A percentile compares a stretch with the other conserved stretches of the same genome.
Conservation (phyloP, 1,140 invertebrate species). For the Brachionus manjavacas region DNA sequence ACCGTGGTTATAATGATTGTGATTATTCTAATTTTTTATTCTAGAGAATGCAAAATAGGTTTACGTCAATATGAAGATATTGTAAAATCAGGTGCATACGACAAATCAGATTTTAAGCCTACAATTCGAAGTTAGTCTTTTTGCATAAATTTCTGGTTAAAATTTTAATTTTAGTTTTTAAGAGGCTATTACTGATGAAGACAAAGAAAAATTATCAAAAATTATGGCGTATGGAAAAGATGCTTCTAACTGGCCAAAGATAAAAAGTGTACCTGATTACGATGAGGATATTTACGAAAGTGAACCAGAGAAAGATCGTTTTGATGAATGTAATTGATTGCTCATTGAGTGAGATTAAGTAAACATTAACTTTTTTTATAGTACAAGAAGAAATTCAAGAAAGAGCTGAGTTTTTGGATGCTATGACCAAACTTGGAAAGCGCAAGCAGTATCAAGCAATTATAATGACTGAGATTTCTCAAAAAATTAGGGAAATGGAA, state of each 20-base stretch:
- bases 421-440: slow-evolving; percentile 13
- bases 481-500: slow-evolving; percentile 43
- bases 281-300: neutral
- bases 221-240: slow-evolving; percentile 42
- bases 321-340: slow-evolving; percentile 35
- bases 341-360: neutral
- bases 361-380: neutral
- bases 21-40: neutral
- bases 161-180: neutral
- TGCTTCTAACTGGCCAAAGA: neutral
- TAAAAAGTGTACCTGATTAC: neutral
- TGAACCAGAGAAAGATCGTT: neutral
- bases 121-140: neutral
- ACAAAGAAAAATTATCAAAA: slow-evolving; percentile 36
- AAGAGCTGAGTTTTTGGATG: slow-evolving; percentile 25
- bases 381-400: slow-evolving; percentile 31
- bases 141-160: neutral
- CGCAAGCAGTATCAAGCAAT: slow-evolving; percentile 36
- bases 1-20: neutral
- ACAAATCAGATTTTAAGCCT: slow-evolving; percentile 39
- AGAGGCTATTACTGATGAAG: slow-evolving; percentile 35
- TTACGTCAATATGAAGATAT: slow-evolving; percentile 12
- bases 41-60: neutral
- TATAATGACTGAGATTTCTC: slow-evolving; percentile 36
- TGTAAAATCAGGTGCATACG: slow-evolving; percentile 39